Percentiles rank a stretch among this genome's conserved stretches.
Conservation (phyloP, 2,113 vertebrate species). For the Asarcornis scutulata region DNA sequence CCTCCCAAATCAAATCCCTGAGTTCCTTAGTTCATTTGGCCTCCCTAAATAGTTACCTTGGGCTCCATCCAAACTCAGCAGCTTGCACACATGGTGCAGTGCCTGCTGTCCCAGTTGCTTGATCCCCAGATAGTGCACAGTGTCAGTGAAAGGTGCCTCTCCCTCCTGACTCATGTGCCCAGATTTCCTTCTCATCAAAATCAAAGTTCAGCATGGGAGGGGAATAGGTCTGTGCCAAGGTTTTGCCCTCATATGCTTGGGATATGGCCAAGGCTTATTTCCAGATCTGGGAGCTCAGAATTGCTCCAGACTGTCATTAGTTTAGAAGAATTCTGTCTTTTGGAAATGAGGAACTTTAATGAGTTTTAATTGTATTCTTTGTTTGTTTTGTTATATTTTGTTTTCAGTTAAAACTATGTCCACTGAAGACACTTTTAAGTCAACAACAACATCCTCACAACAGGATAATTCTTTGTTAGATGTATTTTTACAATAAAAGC, state of each 20-base stretch:
- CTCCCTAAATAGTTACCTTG: slow-evolving; percentile 71
- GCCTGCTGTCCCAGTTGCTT: not conserved
- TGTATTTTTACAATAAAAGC: not conserved
- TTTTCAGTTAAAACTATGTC: not conserved
- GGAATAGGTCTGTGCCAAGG: not conserved
- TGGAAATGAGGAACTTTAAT: not conserved
- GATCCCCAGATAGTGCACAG: slow-evolving; percentile 19
- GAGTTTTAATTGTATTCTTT: not conserved
- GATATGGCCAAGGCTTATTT: slow-evolving; percentile 26
- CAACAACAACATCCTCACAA: not conserved
- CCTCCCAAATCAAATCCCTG: slow-evolving; percentile 51
- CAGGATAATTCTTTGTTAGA: not conserved
- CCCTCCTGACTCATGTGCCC: slow-evolving; percentile 18
- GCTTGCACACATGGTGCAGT: not conserved
- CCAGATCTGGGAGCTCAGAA: not conserved
- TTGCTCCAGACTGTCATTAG: not conserved
- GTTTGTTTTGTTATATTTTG: not conserved
- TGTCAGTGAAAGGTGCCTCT: not conserved
- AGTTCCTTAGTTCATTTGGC: slow-evolving; percentile 31
- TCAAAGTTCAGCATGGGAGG: slow-evolving; percentile 14
- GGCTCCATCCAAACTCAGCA: slow-evolving; percentile 59
- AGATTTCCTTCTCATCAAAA: not conserved
- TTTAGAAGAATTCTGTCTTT: not conserved
- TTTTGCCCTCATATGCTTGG: slow-evolving; percentile 36
- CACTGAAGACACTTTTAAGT: not conserved